These are phyloP conservation scores for Orthosia gracilis DNA, from an alignment of 2,888 invertebrate species.

Conservation along the genomic window DNA sequence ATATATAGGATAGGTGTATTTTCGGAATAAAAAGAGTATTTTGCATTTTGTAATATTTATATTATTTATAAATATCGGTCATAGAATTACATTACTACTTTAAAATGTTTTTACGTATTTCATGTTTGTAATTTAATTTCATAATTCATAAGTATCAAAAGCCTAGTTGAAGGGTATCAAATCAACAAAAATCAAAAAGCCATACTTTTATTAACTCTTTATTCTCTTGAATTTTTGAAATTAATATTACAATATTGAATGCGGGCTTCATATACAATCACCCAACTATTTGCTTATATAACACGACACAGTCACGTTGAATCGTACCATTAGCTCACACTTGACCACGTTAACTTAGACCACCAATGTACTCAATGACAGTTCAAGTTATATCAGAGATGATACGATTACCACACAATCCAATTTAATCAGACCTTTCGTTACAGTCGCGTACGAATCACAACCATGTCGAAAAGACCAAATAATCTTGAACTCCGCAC, in stretches of 20 bases:
- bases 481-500: slow-evolving; percentile 58
- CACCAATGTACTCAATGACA: slow-evolving; percentile 58
- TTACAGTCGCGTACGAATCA: slow-evolving; percentile 64
- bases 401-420: slow-evolving; percentile 37
- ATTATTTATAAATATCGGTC: slow-evolving; percentile 60
- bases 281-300: slow-evolving; percentile 91
- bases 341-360: slow-evolving; percentile 74
- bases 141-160: slow-evolving; percentile 57
- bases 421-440: slow-evolving; percentile 51
- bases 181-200: slow-evolving; percentile 72
- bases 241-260: slow-evolving; percentile 91
- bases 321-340: slow-evolving; percentile 77
- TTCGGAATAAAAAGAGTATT: slow-evolving; percentile 35
- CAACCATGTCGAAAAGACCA: slow-evolving; percentile 64
- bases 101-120: slow-evolving; percentile 61
- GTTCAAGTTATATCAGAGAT: slow-evolving; percentile 54
- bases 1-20: slow-evolving; percentile 3
- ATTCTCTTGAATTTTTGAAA: slow-evolving; percentile 91
- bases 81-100: slow-evolving; percentile 60
- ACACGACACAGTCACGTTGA: slow-evolving; percentile 89
- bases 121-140: slow-evolving; percentile 62
- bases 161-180: slow-evolving; percentile 34
- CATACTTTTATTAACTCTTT: slow-evolving; percentile 90
- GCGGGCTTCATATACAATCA: slow-evolving; percentile 90
- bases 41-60: slow-evolving; percentile 48